Conservation (phyloP, 1,140 invertebrate species). For the Drosophila kanapiae region DNA sequence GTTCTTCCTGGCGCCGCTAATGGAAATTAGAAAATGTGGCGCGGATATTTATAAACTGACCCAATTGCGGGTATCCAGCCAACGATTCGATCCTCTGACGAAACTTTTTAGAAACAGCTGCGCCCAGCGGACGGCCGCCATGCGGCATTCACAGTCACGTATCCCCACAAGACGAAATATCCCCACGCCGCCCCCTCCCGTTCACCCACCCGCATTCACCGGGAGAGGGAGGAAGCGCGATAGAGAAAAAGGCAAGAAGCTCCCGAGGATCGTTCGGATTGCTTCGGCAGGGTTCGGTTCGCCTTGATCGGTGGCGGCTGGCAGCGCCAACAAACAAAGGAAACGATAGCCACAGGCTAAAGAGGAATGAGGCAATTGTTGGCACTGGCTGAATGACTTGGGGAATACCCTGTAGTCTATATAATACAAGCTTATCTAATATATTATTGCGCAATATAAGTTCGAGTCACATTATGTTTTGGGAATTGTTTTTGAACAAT, state of each 20-base stretch:
- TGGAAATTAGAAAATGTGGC: conserved; percentile 57
- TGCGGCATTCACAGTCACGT: conserved; percentile 18
- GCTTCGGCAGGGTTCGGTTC: not conserved
- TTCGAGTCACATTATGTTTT: no score
- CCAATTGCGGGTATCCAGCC: conserved; percentile 61
- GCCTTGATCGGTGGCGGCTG: conserved; percentile 13
- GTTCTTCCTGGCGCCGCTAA: conserved; percentile 61
- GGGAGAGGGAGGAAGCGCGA: not conserved
- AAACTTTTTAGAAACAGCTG: conserved; percentile 61
- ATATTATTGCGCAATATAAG: no score
- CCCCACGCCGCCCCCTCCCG: not conserved
- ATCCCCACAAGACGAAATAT: conserved; percentile 24
- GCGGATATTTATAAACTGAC: conserved; percentile 76
- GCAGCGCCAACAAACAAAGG: conserved; percentile 35
- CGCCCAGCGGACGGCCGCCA: conserved; percentile 20
- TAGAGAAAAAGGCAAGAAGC: not conserved
- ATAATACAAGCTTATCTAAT: no score
- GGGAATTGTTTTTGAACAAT: not conserved
- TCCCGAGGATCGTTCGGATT: conserved; percentile 35
- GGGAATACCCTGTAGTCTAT: conserved; percentile 8
- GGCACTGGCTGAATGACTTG: not conserved
- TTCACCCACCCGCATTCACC: not conserved
- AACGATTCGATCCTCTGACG: conserved; percentile 68
- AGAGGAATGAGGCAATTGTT: not conserved
- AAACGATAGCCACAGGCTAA: conserved; percentile 29